Evolutionary conservation across 1,140 invertebrate species (phyloP).

Genomic region (Aethina tumida): DNA sequence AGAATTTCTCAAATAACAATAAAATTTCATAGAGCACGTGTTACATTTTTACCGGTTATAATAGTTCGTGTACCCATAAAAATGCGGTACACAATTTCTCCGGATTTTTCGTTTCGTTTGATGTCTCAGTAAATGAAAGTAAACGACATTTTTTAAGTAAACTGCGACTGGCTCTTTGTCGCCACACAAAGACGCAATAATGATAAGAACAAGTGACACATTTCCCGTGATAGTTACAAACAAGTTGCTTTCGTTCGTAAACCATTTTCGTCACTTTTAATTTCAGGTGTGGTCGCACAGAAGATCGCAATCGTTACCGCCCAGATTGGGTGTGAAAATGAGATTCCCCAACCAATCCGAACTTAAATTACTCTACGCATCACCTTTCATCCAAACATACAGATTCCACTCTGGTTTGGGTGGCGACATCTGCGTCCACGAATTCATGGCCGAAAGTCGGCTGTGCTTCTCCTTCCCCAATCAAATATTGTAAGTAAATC

Average conservation of each 20-base stretch:
- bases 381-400: constrained; percentile 73
- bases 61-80: no score
- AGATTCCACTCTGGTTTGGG: constrained; percentile 84
- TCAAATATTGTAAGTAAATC: constrained; percentile 70
- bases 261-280: constrained; percentile 1
- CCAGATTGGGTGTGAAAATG: constrained; percentile 66
- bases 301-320: constrained; percentile 76
- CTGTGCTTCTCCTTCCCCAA: constrained; percentile 79
- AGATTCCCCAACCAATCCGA: constrained; percentile 69
- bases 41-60: no score
- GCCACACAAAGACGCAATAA: no score
- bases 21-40: no score
- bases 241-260: no score
- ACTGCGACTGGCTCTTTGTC: no score
- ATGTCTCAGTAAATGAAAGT: neutral
- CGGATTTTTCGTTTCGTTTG: neutral
- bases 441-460: constrained; percentile 86
- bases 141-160: neutral
- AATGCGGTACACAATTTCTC: no score
- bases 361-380: constrained; percentile 60
- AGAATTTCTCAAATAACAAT: no score
- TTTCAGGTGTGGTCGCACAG: constrained; percentile 56
- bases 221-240: no score
- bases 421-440: constrained; percentile 84
- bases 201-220: no score